phyloP scores from a whole-genome alignment of 2,888 invertebrate genomes.

The Apomyelois bistriatella region DNA sequence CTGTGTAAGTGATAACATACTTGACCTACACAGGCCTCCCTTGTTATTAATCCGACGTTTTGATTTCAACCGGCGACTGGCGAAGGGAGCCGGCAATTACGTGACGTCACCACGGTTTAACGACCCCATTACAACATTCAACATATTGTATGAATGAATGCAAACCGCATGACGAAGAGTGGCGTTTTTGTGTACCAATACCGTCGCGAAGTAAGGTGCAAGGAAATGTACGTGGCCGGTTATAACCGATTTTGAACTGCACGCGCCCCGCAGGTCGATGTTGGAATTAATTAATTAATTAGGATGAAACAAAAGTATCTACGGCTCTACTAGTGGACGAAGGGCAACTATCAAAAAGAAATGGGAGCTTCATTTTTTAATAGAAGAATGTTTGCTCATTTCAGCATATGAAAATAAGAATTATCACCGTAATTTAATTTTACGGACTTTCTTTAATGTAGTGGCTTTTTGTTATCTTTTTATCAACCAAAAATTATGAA shows the following conservation, averaged over 20 bases:
- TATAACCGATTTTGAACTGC: no score
- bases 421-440: no score
- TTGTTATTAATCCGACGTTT: conserved; percentile 77
- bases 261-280: no score
- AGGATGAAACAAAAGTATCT: no score
- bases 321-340: background rate
- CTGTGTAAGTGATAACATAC: conserved; percentile 56
- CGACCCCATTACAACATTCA: conserved; percentile 77
- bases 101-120: conserved; percentile 77
- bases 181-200: conserved; percentile 63
- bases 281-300: no score
- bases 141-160: conserved; percentile 78
- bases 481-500: no score
- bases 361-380: no score
- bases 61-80: conserved; percentile 70
- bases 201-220: conserved; percentile 44
- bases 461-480: no score
- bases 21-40: conserved; percentile 77
- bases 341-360: no score
- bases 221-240: conserved; percentile 17
- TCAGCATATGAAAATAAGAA: no score
- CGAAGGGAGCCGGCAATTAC: conserved; percentile 77
- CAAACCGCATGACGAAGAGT: conserved; percentile 71
- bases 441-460: no score
- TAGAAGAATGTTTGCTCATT: no score